Conservation (phyloP, 2,888 invertebrate species). For the Xestia xanthographa region DNA sequence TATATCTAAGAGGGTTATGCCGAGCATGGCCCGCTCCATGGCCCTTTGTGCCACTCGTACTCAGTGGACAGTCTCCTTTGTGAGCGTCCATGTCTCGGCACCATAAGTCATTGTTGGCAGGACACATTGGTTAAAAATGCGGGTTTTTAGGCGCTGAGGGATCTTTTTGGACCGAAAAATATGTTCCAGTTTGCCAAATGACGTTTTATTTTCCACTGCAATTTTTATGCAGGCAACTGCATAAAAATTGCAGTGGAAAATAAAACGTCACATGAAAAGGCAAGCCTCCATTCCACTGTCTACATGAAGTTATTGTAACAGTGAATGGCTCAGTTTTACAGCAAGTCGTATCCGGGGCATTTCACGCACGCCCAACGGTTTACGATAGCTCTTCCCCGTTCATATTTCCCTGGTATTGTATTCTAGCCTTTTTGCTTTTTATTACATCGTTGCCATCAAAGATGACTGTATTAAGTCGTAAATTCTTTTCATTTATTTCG, state of each 20-base stretch:
- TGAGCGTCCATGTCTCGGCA: too few relatives aligned
- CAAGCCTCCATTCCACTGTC: background rate
- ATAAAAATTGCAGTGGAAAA: constrained; percentile 23
- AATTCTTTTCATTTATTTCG: constrained; percentile 50
- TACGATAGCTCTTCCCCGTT: constrained; percentile 53
- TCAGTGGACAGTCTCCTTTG: too few relatives aligned
- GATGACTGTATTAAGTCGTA: constrained; percentile 53
- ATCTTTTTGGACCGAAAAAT: too few relatives aligned
- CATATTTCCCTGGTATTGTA: constrained; percentile 63
- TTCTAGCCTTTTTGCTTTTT: constrained; percentile 43
- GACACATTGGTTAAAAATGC: too few relatives aligned
- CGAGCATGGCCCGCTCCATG: too few relatives aligned
- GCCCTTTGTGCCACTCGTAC: too few relatives aligned
- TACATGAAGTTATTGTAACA: constrained; percentile 22
- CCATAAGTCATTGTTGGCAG: too few relatives aligned
- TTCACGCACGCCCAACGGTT: constrained; percentile 53
- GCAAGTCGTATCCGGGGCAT: constrained; percentile 39
- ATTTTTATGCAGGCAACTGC: too few relatives aligned
- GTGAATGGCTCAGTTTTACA: constrained; percentile 52
- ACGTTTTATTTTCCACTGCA: too few relatives aligned
- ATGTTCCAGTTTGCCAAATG: too few relatives aligned
- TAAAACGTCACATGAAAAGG: constrained; percentile 28
- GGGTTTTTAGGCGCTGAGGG: too few relatives aligned
- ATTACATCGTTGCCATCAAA: constrained; percentile 47
- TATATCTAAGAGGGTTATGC: too few relatives aligned